Evolutionary conservation across 2,888 invertebrate species (phyloP), one percentile per base, ranked within the genome.

Genomic region (Leucophora obtusa): DNA sequence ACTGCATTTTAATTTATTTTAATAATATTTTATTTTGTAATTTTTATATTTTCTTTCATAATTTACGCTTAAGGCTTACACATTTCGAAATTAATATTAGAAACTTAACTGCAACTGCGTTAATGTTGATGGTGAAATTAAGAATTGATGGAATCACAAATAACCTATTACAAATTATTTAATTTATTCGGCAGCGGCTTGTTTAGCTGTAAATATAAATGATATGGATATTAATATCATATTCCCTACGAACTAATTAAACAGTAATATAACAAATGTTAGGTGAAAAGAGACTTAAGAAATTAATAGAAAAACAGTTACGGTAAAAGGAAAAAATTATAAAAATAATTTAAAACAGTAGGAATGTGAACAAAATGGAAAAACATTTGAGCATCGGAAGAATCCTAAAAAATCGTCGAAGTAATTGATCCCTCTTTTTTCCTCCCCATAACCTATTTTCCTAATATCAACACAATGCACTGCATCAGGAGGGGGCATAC

Each of bases 11-110:
- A 38, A 82, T 83, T 83, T 77, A 78, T 83, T 28, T 28, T 28
- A 28, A 28, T 28, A 28, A 21, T 3, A 3, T 21, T 21, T 21
- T 76, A 79, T 79, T 84, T 82, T 82, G n/a, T n/a, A n/a, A n/a
- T n/a, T n/a, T n/a, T n/a, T n/a, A n/a, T n/a, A n/a, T n/a, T n/a
- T n/a, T n/a, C n/a, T 58, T 83, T 84, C 75, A 82, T 83, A 81
- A 79, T 82, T 85, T 83, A 82, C 76, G 79, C 79, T 83, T 82
- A 82, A 82, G 28, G 68, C 35, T 69, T 77, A 79, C 83, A 85
- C 84, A 84, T 82, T 69, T 83, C 54, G 77, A 82, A 69, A 83
- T 78, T 66, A 72, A 43, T 76, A 72, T 51, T 62, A 69, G 1
- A 70, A 73, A 60, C 60, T 51, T 38, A 54, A 77, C 53, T 65